These are phyloP conservation scores for Cancer borealis DNA, from an alignment of 2,888 invertebrate genomes.

Conservation along the genomic window DNA sequence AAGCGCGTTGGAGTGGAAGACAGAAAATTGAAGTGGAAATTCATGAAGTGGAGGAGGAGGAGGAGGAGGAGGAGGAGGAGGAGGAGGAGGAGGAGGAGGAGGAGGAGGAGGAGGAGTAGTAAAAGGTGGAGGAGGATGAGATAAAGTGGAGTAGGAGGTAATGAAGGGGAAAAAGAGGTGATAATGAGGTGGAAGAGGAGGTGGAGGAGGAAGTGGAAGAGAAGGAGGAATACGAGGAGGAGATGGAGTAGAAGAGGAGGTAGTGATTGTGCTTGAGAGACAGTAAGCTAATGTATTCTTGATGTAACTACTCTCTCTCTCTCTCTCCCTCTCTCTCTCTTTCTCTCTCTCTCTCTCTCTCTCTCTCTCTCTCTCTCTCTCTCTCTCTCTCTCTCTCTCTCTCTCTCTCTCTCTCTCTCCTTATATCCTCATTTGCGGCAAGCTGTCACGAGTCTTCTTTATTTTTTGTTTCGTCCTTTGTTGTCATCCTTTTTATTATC, in stretches of 20 bases:
- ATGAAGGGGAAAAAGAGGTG: background rate
- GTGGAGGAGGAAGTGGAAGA: background rate
- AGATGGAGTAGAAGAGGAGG: background rate
- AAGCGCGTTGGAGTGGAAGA: background rate
- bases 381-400: background rate
- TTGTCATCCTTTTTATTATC: background rate
- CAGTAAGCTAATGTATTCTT: background rate
- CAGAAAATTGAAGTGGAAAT: background rate
- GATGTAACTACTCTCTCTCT: background rate
- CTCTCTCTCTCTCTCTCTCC: background rate
- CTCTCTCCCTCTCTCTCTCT: background rate
- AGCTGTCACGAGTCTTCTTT: background rate
- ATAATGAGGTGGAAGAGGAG: background rate
- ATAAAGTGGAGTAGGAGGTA: background rate
- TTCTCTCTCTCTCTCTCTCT: background rate
- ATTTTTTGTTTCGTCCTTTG: background rate
- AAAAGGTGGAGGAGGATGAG: too few relatives aligned
- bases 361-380: slow-evolving; percentile 6
- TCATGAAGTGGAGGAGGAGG: background rate
- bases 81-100: too few relatives aligned
- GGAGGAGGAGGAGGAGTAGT: too few relatives aligned
- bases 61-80: background rate
- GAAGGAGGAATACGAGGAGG: background rate
- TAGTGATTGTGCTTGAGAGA: background rate
- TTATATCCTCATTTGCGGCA: background rate